Base-by-base conservation (phyloP, 92 coral and sea anemone species). In the Plumapathes pennacea region DNA sequence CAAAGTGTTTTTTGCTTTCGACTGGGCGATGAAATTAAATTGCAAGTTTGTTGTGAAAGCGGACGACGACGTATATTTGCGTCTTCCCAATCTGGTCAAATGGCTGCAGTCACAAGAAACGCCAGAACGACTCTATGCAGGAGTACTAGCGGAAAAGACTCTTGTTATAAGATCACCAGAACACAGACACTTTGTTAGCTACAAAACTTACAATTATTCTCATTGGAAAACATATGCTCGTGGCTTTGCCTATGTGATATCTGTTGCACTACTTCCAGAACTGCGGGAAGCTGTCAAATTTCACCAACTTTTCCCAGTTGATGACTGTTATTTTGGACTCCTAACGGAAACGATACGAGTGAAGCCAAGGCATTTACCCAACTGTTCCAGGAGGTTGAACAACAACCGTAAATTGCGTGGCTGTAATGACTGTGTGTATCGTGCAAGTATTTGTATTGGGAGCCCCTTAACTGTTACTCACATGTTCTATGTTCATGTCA, bases 41-140 rank as follows among this genome's bases (percentile, higher is more conserved):
- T 67, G 66, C 12, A 56, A 46, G 21, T 69, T 56, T 36, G 17
- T 69, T 3, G 58, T 69, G 77, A 69, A 69, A 69, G 62, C 38
- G 5, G 77, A 69, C 38, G 77, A 69, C 24, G 77, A 69, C 36
- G 21, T 69, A 2, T 69, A 69, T 36, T 55, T 57, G 5, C 54
- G 58, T 45, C 1, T 69, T 17, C 77, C 77, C 11, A 65, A 69
- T 26, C 58, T 69, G 18, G 48, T 69, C 19, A 40, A 51, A 8
- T 69, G 67, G 67, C 11, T 69, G 21, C 59, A 56, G 46, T 47
- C 56, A 25, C 32, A 25, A n/a, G 31, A 51, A 10, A 48, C 58
- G 25, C 77, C 77, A 29, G 26, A 43, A 33, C 56, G 47, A 5
- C 57, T 69, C 0, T 69, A 69, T 49, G 65, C 77, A 7, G 77